Evolutionary conservation across 2,113 vertebrate species (phyloP).

Genomic region (Rostratula benghalensis): DNA sequence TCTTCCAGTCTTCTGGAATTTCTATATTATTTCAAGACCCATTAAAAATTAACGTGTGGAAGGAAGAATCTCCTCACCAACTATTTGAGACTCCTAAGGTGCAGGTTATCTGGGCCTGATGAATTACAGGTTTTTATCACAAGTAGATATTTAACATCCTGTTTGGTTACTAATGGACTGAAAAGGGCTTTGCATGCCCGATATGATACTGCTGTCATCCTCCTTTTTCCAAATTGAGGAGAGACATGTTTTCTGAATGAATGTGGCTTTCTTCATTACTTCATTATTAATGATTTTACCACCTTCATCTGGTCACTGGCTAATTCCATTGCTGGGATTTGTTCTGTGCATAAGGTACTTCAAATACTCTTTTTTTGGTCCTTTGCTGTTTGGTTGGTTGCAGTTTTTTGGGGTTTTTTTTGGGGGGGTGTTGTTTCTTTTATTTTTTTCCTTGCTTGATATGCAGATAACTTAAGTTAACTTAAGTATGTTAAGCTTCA

Average conservation of each 20-base stretch:
- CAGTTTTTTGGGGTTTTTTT: too few species aligned
- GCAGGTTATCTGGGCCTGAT: constrained; percentile 46
- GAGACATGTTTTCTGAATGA: constrained; percentile 35
- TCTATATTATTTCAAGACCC: constrained; percentile 49
- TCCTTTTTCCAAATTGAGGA: constrained; percentile 10
- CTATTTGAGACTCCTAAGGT: constrained; percentile 36
- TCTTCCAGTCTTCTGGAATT: constrained; percentile 60
- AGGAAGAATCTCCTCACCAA: constrained; percentile 28
- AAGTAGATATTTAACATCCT: constrained; percentile 47
- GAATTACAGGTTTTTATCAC: constrained; percentile 58
- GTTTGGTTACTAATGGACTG: constrained; percentile 65
- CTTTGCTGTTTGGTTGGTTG: too few species aligned
- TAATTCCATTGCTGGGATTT: neutral
- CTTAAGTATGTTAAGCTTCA: neutral
- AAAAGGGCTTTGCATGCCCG: constrained; percentile 26
- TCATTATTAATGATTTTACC: constrained; percentile 27
- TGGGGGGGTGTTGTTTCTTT: too few species aligned
- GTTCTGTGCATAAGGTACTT: neutral
- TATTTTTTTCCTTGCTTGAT: neutral
- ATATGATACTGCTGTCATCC: constrained; percentile 46
- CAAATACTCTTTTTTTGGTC: neutral
- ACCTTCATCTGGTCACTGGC: neutral
- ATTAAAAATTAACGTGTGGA: constrained; percentile 65
- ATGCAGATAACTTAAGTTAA: neutral
- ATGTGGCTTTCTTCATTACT: constrained; percentile 25